Evolutionary conservation across 2,113 vertebrate species (phyloP).

Genomic region (Gallinago jamesoni): DNA sequence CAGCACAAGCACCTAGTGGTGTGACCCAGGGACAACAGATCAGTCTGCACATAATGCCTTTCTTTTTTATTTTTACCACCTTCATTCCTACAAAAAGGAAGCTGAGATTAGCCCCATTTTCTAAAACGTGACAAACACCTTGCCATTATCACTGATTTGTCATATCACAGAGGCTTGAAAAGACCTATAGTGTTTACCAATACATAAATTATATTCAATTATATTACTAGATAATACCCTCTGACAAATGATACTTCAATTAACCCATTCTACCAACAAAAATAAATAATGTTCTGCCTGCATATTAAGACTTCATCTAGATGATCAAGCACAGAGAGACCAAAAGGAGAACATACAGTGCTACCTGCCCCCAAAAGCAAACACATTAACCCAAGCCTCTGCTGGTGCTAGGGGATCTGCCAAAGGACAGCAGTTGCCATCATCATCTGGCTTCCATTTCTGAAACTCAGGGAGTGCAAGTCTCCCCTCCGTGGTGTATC

Average conservation of each 20-base stretch:
- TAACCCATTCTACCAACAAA: background rate
- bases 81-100: background rate
- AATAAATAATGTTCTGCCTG: background rate
- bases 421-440: background rate
- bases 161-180: background rate
- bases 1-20: background rate
- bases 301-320: background rate
- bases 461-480: background rate
- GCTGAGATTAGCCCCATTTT: background rate
- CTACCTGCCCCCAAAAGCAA: background rate
- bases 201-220: background rate
- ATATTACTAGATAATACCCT: background rate
- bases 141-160: background rate
- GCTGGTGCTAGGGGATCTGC: background rate
- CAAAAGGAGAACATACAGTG: background rate
- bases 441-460: background rate
- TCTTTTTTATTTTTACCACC: background rate
- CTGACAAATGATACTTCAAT: background rate
- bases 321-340: background rate
- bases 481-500: background rate
- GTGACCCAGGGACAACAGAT: background rate
- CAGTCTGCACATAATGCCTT: rapidly evolving
- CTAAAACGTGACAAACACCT: background rate
- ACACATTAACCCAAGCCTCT: background rate
- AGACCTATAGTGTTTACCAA: background rate